These are phyloP conservation scores for Dioctria rufipes DNA, from an alignment of 2,888 invertebrate genomes.

Conservation along the genomic window DNA sequence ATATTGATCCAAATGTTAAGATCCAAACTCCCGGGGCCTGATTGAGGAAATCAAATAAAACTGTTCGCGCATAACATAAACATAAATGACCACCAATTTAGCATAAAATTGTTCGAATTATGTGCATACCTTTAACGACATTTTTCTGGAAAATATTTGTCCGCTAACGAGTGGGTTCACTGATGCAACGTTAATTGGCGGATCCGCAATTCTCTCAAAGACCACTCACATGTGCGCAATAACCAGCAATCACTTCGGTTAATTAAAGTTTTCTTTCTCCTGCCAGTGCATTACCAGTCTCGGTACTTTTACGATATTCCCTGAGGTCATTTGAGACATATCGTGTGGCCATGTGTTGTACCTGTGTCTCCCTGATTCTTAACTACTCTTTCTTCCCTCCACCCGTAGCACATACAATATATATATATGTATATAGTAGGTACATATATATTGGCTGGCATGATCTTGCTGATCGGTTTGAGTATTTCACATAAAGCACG, in stretches of 20 bases:
- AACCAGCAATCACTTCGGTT: slow-evolving; percentile 51
- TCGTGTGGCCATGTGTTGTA: slow-evolving; percentile 23
- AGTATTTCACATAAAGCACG: slow-evolving; percentile 52
- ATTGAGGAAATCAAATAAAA: slow-evolving; percentile 11
- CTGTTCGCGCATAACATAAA: too few relatives aligned
- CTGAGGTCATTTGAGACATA: slow-evolving; percentile 48
- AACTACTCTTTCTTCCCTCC: neutral
- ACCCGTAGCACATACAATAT: neutral
- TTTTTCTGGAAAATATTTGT: neutral
- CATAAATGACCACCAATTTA: neutral
- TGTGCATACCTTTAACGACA: slow-evolving; percentile 29
- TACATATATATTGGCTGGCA: slow-evolving; percentile 13
- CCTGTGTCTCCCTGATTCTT: neutral
- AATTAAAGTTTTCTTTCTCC: slow-evolving; percentile 49
- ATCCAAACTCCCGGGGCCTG: neutral
- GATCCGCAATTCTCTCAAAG: slow-evolving; percentile 32
- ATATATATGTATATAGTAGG: neutral
- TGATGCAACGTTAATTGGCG: slow-evolving; percentile 51
- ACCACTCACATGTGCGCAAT: slow-evolving; percentile 9
- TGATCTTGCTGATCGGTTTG: slow-evolving; percentile 20
- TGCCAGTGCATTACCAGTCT: slow-evolving; percentile 49
- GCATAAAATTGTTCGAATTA: slow-evolving; percentile 39
- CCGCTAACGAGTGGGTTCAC: slow-evolving; percentile 40
- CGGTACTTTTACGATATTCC: slow-evolving; percentile 34
- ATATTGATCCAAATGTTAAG: too few relatives aligned